Percentiles rank a stretch among this genome's conserved stretches.
phyloP scores from a whole-genome alignment of 2,113 vertebrate species.

The Trinectes maculatus region DNA sequence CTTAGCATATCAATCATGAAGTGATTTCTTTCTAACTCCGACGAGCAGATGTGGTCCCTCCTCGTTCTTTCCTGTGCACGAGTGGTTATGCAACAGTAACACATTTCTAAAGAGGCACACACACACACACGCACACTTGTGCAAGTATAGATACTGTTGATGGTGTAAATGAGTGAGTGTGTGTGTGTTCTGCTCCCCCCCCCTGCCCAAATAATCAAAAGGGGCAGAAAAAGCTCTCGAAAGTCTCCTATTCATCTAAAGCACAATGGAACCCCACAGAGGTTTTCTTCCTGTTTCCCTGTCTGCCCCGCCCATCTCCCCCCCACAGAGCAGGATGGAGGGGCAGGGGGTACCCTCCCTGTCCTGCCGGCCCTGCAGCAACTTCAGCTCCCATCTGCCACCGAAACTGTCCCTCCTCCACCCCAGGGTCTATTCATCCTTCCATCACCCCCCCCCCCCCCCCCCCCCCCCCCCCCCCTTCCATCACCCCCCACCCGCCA shows the following conservation, averaged over 20 bases:
- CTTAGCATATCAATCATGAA: constrained; percentile 41
- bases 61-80: constrained; percentile 20
- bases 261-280: constrained; percentile 85
- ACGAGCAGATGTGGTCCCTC: constrained; percentile 42
- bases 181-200: constrained; percentile 65
- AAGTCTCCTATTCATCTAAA: constrained; percentile 80
- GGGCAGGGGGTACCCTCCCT: constrained; percentile 68
- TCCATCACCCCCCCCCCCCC: constrained; percentile 12
- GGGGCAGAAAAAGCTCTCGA: constrained; percentile 76
- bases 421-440: constrained; percentile 38
- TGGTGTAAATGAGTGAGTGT: constrained; percentile 51
- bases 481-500: constrained; percentile 8
- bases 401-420: constrained; percentile 65
- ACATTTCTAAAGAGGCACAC: constrained; percentile 25
- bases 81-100: constrained; percentile 34
- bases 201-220: constrained; percentile 81
- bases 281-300: constrained; percentile 83
- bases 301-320: constrained; percentile 79
- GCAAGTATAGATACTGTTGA: constrained; percentile 30
- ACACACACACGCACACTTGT: constrained; percentile 21
- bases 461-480: constrained; percentile 57
- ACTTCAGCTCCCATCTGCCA: constrained; percentile 80
- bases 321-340: constrained; percentile 69
- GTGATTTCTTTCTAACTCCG: constrained; percentile 5
- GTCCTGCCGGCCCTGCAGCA: constrained; percentile 57